Evolutionary conservation across 2,113 vertebrate species (phyloP), one percentile per base, ranked within the genome.

Genomic region (Hymenochirus boettgeri): DNA sequence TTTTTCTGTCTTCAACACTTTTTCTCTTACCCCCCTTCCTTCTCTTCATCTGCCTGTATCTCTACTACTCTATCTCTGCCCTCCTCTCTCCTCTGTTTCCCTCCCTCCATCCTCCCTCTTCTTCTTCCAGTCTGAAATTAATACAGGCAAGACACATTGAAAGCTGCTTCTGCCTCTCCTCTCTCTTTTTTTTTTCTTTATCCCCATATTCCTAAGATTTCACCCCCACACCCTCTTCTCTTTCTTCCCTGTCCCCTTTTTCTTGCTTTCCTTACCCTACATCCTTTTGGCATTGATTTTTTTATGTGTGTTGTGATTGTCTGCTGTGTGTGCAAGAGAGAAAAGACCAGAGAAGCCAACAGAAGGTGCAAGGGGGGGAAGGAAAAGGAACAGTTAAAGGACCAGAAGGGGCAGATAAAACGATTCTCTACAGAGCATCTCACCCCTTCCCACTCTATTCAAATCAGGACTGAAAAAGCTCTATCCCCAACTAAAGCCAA

Each of bases 401-500:
- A 48, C 64, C 37, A 60, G 65, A 69, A 66, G 57, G 65, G 45
- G 48, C 65, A 69, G 51, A 39, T 45, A 29, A 11, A 39, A 27
- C 33, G 45, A 10, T 56, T 65, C 55, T 58, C 29, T 33, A 9
- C 64, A 39, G 23, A 66, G 64, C 46, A 46, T 17, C 27, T 52
- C 24, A 39, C 64, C 27, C 27, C 64, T 24, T 27, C 11, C 27
- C 33, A 21, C 10, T 15, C 8, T 37, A 45, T 23, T 72, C 72
- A 72, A 65, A 70, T 75, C 55, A 72, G 73, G 71, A 51, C 53
- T 53, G 60, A 55, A 45, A 51, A 64, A 60, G 29, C 15, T 46
- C 50, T 45, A 51, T 46, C 35, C 53, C 62, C 27, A 57, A 45
- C 73, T 62, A 71, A 73, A 65, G 71, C 75, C 70, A 77, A 69